Evolutionary conservation across 2,888 invertebrate species (phyloP).

Genomic region (Diplolepis rosae): DNA sequence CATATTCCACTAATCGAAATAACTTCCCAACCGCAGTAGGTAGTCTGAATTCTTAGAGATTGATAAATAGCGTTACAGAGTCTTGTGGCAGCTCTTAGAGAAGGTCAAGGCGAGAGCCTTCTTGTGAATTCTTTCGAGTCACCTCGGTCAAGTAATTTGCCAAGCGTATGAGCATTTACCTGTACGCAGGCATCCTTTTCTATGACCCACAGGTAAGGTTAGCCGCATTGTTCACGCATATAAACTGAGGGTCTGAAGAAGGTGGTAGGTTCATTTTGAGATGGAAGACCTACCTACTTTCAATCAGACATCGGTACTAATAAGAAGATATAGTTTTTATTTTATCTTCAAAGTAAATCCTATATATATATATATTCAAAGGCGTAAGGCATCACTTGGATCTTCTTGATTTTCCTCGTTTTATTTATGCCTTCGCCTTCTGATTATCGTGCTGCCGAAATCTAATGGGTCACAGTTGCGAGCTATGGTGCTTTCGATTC

Average conservation of each 20-base stretch:
- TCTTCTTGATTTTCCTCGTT: background rate
- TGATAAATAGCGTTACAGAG: slow-evolving; percentile 12
- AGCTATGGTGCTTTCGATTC: slow-evolving; percentile 2
- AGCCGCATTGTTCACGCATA: slow-evolving; percentile 37
- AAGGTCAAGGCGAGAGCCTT: slow-evolving; percentile 24
- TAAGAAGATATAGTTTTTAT: background rate
- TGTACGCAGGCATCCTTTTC: slow-evolving; percentile 21
- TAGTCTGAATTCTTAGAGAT: slow-evolving; percentile 17
- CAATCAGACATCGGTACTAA: background rate
- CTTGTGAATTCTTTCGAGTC: slow-evolving; percentile 36
- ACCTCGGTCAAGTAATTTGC: slow-evolving; percentile 40
- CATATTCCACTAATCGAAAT: background rate
- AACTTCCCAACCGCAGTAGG: background rate
- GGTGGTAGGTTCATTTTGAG: background rate
- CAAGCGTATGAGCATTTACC: slow-evolving; percentile 27
- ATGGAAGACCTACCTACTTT: slow-evolving; percentile 2
- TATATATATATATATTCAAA: too few relatives aligned
- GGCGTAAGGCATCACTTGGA: background rate
- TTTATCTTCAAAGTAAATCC: background rate
- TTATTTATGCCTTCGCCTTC: slow-evolving; percentile 43
- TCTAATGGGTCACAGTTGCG: slow-evolving; percentile 47
- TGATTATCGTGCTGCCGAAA: slow-evolving; percentile 52
- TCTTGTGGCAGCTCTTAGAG: slow-evolving; percentile 16
- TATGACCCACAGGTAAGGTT: slow-evolving; percentile 27
- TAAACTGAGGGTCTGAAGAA: slow-evolving; percentile 15